phyloP scores from a whole-genome alignment of 2,888 invertebrate species.

The Linnaemya vulpina region DNA sequence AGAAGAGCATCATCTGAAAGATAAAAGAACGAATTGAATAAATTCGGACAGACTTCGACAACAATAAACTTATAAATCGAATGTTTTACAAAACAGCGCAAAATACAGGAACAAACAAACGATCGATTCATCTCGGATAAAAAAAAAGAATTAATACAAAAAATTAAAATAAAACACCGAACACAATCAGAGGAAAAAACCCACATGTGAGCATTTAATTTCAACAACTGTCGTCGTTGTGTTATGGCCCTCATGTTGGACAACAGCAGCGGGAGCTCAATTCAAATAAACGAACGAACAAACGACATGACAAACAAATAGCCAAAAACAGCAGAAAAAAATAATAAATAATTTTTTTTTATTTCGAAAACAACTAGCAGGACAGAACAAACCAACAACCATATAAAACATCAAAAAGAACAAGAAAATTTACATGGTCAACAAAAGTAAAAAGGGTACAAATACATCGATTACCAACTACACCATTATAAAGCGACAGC shows the following conservation, averaged over 20 bases:
- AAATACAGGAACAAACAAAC: constrained; percentile 49
- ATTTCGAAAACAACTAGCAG: constrained; percentile 49
- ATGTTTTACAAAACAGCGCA: constrained; percentile 63
- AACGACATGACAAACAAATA: constrained; percentile 69
- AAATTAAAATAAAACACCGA: constrained; percentile 4
- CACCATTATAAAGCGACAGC: constrained; percentile 57
- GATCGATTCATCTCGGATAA: constrained; percentile 47
- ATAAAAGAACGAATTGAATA: constrained; percentile 21
- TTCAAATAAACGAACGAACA: constrained; percentile 73
- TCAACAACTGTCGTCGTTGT: constrained; percentile 79
- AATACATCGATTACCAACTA: constrained; percentile 59
- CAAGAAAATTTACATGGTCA: constrained; percentile 71
- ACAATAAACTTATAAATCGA: constrained; percentile 67
- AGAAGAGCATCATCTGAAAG: background rate
- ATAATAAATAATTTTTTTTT: background rate
- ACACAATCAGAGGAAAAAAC: constrained; percentile 74
- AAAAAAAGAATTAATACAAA: constrained; percentile 5
- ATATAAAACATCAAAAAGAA: constrained; percentile 71
- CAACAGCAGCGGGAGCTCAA: constrained; percentile 79
- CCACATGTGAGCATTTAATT: constrained; percentile 82
- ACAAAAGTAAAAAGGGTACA: constrained; percentile 66
- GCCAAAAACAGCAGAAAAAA: constrained; percentile 47
- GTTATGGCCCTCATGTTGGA: constrained; percentile 71
- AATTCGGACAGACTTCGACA: constrained; percentile 46
- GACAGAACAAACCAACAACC: constrained; percentile 59